Base-by-base conservation (phyloP, 2,888 invertebrate genomes). In the Xestoiulus laeticollis region DNA sequence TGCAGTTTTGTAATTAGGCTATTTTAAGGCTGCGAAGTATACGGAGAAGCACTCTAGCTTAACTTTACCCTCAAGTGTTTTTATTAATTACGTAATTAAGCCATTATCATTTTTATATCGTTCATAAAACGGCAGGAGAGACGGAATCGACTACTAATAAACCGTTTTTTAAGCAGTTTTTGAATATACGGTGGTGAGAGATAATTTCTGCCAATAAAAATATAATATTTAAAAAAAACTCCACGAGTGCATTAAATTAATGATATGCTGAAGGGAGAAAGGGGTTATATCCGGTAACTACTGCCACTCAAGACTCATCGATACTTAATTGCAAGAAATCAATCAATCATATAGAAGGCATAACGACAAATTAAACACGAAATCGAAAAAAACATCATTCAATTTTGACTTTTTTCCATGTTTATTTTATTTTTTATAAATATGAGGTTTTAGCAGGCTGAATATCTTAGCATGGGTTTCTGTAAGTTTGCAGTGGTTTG, bases 1-100 rank as follows among this genome's bases (percentile, higher is more conserved):
- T 78, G 78, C 78, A 78, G 78, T 78, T 78, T 78, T 78, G 78
- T 78, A 78, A 78, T 78, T 78, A 78, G 78, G 78, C 78, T 30
- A 78, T 78, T 78, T 78, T 78, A 78, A 78, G 14, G 78, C 78
- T 78, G 78, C 5, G 30, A 78, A 78, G 30, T 30, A n/a, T 43
- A 53, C 78, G 30, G 78, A 78, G 78, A 78, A 78, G 78, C 78
- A 78, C 78, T 78, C 78, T 30, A 78, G 78, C 78, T 78, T 30
- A 78, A 78, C 78, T 78, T 78, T 78, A 78, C 78, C 78, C 78
- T 78, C 30, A 78, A 78, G 78, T 78, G 78, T 78, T 78, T 78
- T 78, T 78, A 78, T 78, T 78, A 78, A 78, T 78, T 78, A 78
- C 78, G 30, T 78, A 78, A 78, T 78, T 78, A 78, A 78, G 78